These are phyloP conservation scores for Eubasilissa splendida DNA, from an alignment of 2,888 invertebrate genomes.

Conservation along the genomic window DNA sequence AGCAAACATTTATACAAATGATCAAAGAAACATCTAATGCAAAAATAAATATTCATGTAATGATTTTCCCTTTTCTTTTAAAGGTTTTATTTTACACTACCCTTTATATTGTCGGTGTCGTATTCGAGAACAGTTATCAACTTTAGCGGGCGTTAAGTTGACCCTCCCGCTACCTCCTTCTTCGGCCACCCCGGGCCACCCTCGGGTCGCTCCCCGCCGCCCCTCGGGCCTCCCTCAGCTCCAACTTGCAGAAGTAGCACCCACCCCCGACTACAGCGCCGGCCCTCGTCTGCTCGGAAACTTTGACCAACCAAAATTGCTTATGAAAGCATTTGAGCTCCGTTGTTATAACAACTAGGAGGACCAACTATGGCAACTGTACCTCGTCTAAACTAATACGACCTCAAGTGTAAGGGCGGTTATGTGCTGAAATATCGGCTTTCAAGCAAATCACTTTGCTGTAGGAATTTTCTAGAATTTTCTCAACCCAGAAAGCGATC, in stretches of 20 bases:
- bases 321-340: constrained; percentile 58
- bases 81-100: background rate
- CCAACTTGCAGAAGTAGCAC: constrained; percentile 55
- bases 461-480: constrained; percentile 33
- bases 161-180: constrained; percentile 19
- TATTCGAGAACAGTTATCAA: constrained; percentile 41
- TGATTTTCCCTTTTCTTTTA: background rate
- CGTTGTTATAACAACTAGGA: constrained; percentile 56
- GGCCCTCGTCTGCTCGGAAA: constrained; percentile 54
- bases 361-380: constrained; percentile 43
- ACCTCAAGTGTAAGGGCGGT: constrained; percentile 28
- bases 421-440: constrained; percentile 36
- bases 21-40: too few species aligned
- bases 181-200: too few species aligned
- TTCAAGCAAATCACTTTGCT: constrained; percentile 37
- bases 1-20: too few species aligned
- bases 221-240: constrained; percentile 25
- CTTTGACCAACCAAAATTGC: constrained; percentile 58
- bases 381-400: constrained; percentile 28
- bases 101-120: background rate
- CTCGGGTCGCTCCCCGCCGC: background rate
- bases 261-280: constrained; percentile 22
- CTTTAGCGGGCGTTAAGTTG: constrained; percentile 51
- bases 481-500: constrained; percentile 8
- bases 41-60: background rate